These are phyloP conservation scores for Atherix ibis DNA, from an alignment of 2,888 invertebrate genomes.

Conservation along the genomic window DNA sequence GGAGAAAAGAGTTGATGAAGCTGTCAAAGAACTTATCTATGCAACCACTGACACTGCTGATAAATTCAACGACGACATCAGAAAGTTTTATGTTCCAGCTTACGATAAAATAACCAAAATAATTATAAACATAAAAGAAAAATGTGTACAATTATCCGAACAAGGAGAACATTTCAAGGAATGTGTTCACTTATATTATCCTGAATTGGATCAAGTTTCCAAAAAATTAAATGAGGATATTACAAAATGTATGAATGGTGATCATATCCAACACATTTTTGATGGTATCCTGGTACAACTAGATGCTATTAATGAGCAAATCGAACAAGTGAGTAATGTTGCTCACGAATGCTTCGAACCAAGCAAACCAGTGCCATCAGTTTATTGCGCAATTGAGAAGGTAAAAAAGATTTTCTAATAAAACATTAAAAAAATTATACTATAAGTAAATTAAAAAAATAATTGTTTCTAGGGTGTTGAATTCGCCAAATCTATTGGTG, in stretches of 20 bases:
- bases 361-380: conserved; percentile 1
- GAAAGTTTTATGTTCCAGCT: too few species aligned
- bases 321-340: not conserved
- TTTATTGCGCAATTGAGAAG: not conserved
- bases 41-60: too few species aligned
- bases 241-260: not conserved
- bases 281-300: conserved; percentile 2
- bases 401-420: too few species aligned
- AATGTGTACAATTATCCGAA: not conserved
- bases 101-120: not conserved
- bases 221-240: conserved; percentile 1
- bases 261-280: conserved; percentile 1
- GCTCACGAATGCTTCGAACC: conserved; percentile 2
- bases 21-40: too few species aligned
- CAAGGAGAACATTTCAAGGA: not conserved
- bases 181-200: conserved; percentile 4
- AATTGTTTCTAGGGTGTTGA: too few species aligned
- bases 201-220: conserved; percentile 1
- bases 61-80: too few species aligned
- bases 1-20: too few species aligned
- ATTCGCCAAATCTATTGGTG: not conserved
- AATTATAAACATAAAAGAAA: not conserved
- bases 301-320: conserved; percentile 3
- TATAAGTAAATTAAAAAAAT: too few species aligned
- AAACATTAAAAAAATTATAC: too few species aligned